Evolutionary conservation across 2,888 invertebrate genomes (phyloP).

Genomic region (Drosophila nr. perissopoda): DNA sequence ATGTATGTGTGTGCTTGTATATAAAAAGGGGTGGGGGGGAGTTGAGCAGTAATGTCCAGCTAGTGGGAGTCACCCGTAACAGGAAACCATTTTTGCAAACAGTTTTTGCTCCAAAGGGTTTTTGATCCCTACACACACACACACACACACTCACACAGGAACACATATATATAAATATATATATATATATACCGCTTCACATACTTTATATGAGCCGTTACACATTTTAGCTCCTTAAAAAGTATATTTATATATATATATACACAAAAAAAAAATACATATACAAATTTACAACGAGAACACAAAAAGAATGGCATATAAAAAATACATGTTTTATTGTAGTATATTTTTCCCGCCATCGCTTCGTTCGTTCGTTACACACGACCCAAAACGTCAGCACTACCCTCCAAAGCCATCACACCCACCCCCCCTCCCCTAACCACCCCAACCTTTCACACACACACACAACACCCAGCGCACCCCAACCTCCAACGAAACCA

Average conservation of each 20-base stretch:
- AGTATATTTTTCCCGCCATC: conserved; percentile 80
- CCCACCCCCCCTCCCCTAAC: conserved; percentile 5
- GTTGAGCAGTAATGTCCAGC: conserved; percentile 64
- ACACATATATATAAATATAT: conserved; percentile 10
- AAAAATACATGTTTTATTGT: conserved; percentile 81
- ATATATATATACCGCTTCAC: conserved; percentile 28
- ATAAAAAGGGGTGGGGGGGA: conserved; percentile 8
- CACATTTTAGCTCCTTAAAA: conserved; percentile 73
- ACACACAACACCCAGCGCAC: conserved; percentile 16
- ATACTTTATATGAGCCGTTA: conserved; percentile 54
- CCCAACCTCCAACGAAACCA: conserved; percentile 45
- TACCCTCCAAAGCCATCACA: conserved; percentile 18
- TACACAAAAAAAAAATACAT: conserved; percentile 30
- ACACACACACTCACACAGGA: conserved; percentile 20
- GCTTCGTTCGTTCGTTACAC: conserved; percentile 33
- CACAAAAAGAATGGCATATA: conserved; percentile 66
- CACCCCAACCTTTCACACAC: not conserved
- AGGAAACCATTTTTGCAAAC: conserved; percentile 55
- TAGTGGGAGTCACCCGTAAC: conserved; percentile 32
- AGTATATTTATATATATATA: conserved; percentile 30
- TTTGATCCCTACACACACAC: conserved; percentile 55
- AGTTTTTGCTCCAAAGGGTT: conserved; percentile 61
- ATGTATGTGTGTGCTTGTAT: conserved; percentile 8
- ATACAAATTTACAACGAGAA: conserved; percentile 50
- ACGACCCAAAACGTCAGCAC: conserved; percentile 42